Conservation (phyloP, 2,113 vertebrate species). For the Bufo bufo region DNA sequence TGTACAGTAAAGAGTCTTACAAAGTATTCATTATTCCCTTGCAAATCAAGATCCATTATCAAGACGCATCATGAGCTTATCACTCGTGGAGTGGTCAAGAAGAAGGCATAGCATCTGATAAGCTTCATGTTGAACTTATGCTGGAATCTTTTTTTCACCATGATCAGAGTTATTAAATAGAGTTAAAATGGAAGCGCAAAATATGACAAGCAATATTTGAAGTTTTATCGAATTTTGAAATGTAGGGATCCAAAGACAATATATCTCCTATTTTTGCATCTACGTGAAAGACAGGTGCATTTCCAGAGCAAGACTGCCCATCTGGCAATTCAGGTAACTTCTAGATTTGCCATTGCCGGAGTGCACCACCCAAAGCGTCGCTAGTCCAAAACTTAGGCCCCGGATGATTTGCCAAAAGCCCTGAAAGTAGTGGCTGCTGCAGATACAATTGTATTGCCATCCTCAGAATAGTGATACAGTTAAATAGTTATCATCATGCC, state of each 20-base stretch:
- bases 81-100: slow-evolving; percentile 41
- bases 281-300: not conserved
- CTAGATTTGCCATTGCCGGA: too few species aligned
- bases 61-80: slow-evolving; percentile 56
- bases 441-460: too few species aligned
- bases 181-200: not conserved
- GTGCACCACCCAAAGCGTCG: too few species aligned
- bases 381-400: too few species aligned
- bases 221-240: not conserved
- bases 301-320: too few species aligned
- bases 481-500: too few species aligned
- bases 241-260: not conserved
- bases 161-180: not conserved
- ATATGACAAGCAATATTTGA: not conserved
- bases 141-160: not conserved
- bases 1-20: slow-evolving; percentile 58
- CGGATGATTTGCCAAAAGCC: too few species aligned
- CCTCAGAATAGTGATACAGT: too few species aligned
- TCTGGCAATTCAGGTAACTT: too few species aligned
- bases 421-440: too few species aligned
- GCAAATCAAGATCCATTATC: slow-evolving; percentile 61
- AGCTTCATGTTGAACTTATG: not conserved
- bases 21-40: slow-evolving; percentile 61
- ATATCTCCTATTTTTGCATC: not conserved
- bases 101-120: not conserved